Conservation (phyloP, 2,888 invertebrate genomes). For the Neoitamus cyanurus region DNA sequence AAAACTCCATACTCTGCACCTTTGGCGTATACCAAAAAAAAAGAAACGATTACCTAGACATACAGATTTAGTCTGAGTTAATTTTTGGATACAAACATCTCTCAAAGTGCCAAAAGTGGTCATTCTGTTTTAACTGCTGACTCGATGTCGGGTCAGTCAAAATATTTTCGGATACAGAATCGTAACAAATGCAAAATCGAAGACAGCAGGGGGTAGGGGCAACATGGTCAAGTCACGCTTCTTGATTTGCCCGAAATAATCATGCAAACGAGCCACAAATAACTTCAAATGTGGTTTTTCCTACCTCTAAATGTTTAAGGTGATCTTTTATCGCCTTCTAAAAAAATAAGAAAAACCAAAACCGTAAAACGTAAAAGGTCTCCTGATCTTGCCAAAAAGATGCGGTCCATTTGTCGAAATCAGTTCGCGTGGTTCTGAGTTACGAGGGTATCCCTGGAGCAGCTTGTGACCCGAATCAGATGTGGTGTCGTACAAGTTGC, state of each 20-base stretch:
- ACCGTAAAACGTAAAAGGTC: neutral
- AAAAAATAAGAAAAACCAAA: neutral
- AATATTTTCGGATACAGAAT: neutral
- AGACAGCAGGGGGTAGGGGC: neutral
- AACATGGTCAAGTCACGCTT: neutral
- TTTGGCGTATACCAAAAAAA: no score
- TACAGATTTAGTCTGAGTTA: no score
- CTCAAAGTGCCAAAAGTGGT: neutral
- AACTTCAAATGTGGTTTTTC: neutral
- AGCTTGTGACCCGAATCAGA: slow-evolving; percentile 1
- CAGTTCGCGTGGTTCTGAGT: slow-evolving; percentile 31
- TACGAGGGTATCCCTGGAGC: neutral
- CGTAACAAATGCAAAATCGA: neutral
- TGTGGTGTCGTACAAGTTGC: slow-evolving; percentile 23
- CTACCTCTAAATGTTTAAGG: neutral
- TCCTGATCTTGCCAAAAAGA: neutral
- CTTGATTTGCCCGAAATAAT: neutral
- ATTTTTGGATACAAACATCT: neutral
- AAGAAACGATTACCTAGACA: no score
- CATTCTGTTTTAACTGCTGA: neutral
- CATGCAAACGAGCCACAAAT: slow-evolving; percentile 1
- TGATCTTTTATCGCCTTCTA: neutral
- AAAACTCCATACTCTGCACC: no score
- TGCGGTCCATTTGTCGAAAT: slow-evolving; percentile 36
- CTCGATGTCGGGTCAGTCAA: neutral